Conservation (phyloP, 2,797 vertebrate genomes). For the Macrochelys suwanniensis region DNA sequence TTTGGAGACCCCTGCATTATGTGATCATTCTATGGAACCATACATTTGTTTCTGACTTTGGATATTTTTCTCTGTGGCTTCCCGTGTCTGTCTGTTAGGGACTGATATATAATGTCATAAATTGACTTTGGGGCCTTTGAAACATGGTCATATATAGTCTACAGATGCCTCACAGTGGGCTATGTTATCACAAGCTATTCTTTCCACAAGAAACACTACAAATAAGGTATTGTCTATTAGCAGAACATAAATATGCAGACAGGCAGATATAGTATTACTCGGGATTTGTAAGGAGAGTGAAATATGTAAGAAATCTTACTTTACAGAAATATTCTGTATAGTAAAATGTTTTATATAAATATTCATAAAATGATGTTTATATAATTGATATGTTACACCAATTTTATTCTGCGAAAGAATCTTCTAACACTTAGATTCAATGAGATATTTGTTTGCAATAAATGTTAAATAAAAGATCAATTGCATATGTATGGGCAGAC, state of each 20-base stretch:
- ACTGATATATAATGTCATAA: not conserved
- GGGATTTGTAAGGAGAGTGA: not conserved
- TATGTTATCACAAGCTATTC: not conserved
- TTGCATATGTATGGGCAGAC: not conserved
- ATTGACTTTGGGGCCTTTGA: rapidly evolving
- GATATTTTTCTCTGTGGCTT: not conserved
- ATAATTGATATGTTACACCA: not conserved
- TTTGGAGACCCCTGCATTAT: not conserved
- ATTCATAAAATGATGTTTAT: not conserved
- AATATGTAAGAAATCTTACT: not conserved
- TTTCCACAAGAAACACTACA: not conserved
- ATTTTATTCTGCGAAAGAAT: not conserved
- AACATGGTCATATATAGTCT: rapidly evolving
- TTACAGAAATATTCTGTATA: not conserved
- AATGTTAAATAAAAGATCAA: not conserved
- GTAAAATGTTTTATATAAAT: not conserved
- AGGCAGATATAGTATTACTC: not conserved
- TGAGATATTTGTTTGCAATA: not conserved
- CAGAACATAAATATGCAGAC: not conserved
- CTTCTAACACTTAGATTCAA: too few relatives aligned
- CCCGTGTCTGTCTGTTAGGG: not conserved
- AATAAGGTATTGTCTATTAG: not conserved
- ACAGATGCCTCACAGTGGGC: not conserved
- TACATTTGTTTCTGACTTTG: not conserved
- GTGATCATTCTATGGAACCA: not conserved